These are phyloP conservation scores for Macrosteles quadrilineatus DNA, from an alignment of 1,140 invertebrate species.

Conservation along the genomic window DNA sequence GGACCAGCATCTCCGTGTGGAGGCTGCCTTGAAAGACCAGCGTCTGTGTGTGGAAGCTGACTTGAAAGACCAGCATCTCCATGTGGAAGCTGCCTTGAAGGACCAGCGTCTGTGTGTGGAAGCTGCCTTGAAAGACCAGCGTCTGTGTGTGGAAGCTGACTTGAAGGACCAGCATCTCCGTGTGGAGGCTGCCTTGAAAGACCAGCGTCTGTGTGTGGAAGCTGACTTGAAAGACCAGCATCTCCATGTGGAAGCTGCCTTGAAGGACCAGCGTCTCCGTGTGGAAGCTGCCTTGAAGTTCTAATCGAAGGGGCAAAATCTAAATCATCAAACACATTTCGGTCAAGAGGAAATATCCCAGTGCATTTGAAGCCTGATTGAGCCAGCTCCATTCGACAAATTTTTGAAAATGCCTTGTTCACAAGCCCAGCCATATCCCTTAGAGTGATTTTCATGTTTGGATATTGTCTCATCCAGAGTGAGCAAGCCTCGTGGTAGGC, in stretches of 20 bases:
- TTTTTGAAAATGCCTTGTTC: slow-evolving; percentile 44
- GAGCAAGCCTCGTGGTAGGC: slow-evolving; percentile 42
- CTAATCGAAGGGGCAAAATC: slow-evolving; percentile 17
- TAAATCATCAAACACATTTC: slow-evolving; percentile 23
- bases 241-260: no score
- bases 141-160: not conserved
- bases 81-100: not conserved
- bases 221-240: no score
- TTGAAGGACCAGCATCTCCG: not conserved
- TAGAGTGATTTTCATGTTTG: not conserved
- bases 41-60: no score
- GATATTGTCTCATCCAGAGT: not conserved
- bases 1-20: no score
- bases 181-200: no score
- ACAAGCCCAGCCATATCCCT: slow-evolving; percentile 44
- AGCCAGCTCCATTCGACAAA: slow-evolving; percentile 45
- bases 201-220: no score
- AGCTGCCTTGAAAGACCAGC: no score
- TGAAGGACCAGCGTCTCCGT: no score
- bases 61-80: no score
- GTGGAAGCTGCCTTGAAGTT: no score
- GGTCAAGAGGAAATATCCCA: slow-evolving; percentile 22
- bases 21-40: no score
- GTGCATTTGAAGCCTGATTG: slow-evolving; percentile 21
- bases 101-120: no score